phyloP scores from a whole-genome alignment of 1,140 invertebrate genomes.

The Nasonia giraulti region DNA sequence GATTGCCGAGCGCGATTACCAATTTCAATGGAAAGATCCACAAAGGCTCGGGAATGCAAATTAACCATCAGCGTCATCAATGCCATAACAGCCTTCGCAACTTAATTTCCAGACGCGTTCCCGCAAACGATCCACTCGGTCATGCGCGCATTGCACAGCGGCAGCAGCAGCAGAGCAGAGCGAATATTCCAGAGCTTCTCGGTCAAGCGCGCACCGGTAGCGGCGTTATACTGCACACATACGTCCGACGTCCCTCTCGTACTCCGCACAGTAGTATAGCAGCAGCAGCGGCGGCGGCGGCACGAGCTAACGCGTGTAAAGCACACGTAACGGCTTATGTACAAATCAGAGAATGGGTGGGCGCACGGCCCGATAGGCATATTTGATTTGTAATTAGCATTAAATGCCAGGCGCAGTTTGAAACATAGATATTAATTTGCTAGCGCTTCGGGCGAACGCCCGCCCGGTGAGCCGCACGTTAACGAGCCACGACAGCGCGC shows the following conservation, averaged over 20 bases:
- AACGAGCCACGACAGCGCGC: background rate
- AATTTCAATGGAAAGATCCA: conserved; percentile 1
- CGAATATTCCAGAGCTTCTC: background rate
- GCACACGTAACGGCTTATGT: conserved; percentile 53
- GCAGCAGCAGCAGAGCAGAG: background rate
- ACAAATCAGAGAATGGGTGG: conserved; percentile 56
- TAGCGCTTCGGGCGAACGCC: conserved; percentile 18
- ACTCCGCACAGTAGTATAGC: no score
- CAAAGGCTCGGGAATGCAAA: background rate
- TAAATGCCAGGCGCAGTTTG: conserved; percentile 63
- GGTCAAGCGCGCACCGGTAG: background rate
- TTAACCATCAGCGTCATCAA: background rate
- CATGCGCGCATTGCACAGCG: background rate
- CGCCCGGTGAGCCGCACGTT: background rate
- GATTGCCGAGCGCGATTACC: background rate
- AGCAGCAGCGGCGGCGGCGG: conserved; percentile 2
- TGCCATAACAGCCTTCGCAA: background rate
- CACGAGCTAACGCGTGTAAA: conserved; percentile 56
- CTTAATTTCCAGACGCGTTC: background rate
- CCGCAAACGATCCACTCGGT: background rate
- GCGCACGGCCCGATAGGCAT: conserved; percentile 55
- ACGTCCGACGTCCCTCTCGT: background rate
- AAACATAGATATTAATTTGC: conserved; percentile 60
- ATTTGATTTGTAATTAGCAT: conserved; percentile 65
- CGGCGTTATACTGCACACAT: conserved; percentile 15